Conservation (phyloP, 2,113 vertebrate species). For the Triplophysa tibetana region DNA sequence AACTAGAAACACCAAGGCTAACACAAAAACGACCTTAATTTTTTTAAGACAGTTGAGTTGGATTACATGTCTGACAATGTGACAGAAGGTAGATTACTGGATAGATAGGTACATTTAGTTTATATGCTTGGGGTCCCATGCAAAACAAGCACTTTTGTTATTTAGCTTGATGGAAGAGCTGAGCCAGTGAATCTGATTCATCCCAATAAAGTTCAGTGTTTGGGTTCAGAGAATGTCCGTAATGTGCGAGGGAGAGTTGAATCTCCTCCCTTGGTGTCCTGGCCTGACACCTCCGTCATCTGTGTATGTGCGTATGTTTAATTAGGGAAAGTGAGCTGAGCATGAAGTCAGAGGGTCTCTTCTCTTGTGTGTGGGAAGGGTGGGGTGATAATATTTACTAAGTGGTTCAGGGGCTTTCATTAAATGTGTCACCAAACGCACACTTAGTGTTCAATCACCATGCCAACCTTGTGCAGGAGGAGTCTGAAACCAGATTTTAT, state of each 20-base stretch:
- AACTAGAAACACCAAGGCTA: no score
- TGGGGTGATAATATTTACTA: conserved; percentile 74
- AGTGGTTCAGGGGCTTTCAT: conserved; percentile 69
- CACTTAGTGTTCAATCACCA: conserved; percentile 48
- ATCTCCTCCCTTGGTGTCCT: conserved; percentile 55
- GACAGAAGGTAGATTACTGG: neutral
- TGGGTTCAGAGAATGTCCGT: neutral
- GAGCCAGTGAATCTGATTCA: neutral
- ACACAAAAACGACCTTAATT: no score
- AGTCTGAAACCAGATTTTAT: conserved; percentile 52
- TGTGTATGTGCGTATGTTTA: conserved; percentile 58
- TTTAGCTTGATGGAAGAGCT: neutral
- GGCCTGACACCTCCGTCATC: conserved; percentile 53
- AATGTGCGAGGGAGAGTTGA: conserved; percentile 45
- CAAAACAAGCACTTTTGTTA: conserved; percentile 2
- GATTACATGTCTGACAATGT: neutral
- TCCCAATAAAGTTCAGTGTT: conserved; percentile 5
- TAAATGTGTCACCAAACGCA: conserved; percentile 56
- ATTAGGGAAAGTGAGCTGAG: conserved; percentile 38
- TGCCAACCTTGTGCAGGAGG: conserved; percentile 52
- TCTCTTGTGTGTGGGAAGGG: conserved; percentile 51
- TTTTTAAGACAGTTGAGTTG: no score
- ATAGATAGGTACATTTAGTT: neutral
- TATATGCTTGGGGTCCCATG: neutral
- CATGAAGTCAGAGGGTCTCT: conserved; percentile 38